These are phyloP conservation scores for Chloebia gouldiae DNA, from an alignment of 2,113 vertebrate genomes.

Conservation along the genomic window DNA sequence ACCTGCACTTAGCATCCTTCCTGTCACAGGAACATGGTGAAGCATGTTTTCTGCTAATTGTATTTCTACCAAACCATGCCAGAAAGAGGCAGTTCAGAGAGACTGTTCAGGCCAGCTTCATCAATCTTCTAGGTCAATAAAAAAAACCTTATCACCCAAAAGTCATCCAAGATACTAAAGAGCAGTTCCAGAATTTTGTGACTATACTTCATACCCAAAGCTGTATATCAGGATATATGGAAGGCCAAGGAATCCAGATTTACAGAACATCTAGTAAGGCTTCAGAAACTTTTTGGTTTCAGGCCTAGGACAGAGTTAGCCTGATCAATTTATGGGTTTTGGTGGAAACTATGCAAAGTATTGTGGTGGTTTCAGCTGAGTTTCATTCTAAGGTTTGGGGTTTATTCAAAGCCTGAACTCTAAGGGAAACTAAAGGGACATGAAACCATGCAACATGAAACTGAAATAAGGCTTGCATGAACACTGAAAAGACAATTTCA, in stretches of 20 bases:
- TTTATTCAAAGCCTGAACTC: background rate
- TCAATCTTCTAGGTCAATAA: background rate
- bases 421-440: background rate
- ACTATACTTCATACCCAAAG: background rate
- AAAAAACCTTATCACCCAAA: background rate
- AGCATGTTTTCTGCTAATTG: background rate
- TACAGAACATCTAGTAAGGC: background rate
- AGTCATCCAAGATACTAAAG: background rate
- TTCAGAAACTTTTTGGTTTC: background rate
- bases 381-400: background rate
- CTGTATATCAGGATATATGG: background rate
- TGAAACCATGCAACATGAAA: background rate
- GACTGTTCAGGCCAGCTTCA: background rate
- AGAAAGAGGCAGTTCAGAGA: background rate
- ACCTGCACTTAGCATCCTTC: background rate
- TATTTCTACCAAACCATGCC: background rate
- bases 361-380: background rate
- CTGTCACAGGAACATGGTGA: background rate
- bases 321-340: background rate
- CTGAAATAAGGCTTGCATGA: slow-evolving; percentile 7
- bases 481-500: background rate
- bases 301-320: background rate
- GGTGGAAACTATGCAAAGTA: slow-evolving; percentile 52
- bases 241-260: background rate
- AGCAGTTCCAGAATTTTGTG: background rate